Evolutionary conservation across 2,888 invertebrate species (phyloP).

Genomic region (Abscondita cerata): DNA sequence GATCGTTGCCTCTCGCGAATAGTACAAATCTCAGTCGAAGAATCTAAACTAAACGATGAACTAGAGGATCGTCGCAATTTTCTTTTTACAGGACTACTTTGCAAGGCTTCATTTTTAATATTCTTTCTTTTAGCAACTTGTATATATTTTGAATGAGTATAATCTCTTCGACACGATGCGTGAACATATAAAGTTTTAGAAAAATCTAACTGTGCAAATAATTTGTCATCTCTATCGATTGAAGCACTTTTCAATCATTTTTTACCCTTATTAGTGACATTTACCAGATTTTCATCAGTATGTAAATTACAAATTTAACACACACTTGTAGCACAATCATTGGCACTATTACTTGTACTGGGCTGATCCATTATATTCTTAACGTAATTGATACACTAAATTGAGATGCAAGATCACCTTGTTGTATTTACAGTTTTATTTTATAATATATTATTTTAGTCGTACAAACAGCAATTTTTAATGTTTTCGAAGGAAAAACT

Average conservation of each 20-base stretch:
- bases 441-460: too few species aligned
- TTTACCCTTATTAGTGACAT: not conserved
- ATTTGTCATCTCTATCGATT: not conserved
- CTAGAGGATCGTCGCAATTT: not conserved
- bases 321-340: not conserved
- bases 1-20: too few species aligned
- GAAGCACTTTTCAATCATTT: not conserved
- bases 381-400: too few species aligned
- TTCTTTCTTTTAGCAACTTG: not conserved
- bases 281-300: not conserved
- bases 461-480: too few species aligned
- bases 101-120: not conserved
- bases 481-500: too few species aligned
- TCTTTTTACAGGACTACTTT: constrained; percentile 5
- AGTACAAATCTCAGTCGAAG: not conserved
- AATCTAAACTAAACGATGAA: not conserved
- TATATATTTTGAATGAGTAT: not conserved
- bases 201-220: not conserved
- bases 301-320: not conserved
- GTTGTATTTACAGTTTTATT: too few species aligned
- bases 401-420: too few species aligned
- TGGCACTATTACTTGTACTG: not conserved
- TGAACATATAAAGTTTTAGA: not conserved
- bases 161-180: not conserved
- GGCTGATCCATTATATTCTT: not conserved